Evolutionary conservation across 2,888 invertebrate species (phyloP), one percentile per base, ranked within the genome.

Genomic region (Drosophila heteroneura): DNA sequence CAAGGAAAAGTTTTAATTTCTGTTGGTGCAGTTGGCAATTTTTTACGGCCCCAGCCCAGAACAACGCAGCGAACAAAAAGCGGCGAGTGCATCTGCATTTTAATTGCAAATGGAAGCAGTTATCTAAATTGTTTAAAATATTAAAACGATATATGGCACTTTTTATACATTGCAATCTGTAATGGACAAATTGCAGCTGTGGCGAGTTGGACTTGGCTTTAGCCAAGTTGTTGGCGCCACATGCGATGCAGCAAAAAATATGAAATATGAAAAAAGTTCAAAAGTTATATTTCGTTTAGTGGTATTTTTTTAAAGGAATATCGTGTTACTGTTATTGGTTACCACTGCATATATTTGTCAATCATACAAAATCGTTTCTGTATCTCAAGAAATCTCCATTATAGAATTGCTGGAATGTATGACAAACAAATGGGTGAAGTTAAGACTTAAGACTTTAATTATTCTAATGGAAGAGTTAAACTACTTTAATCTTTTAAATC

Each of bases 51-150:
- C 47, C 56, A 28, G 19, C 26, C 52, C 57, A 39, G 14, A 57
- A 22, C 4, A 33, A 14, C 14, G 30, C 32, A 56, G 19, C 9
- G 26, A 28, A 44, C 58, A 61, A 12, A 39, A 37, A 16, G 26
- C 68, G 30, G 59, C 57, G 72, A 62, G 54, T 75, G 86, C 89
- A 82, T 82, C 85, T 89, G 83, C 87, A 86, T 85, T 92, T 92
- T 91, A 89, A 92, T 92, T 92, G 91, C 91, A 89, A 91, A 92
- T 91, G 91, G 91, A 91, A 91, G 83, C 85, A 82, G 91, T 92
- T 92, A 92, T 92, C 92, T 92, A 91, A 92, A 92, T 92, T 90
- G 90, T 82, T 84, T 82, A 82, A 91, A 89, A 91, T 85, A 91
- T 91, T 89, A 90, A 90, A 90, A 85, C 74, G 66, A 81, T 74